Percentiles rank a stretch among this genome's conserved stretches.
phyloP scores from a whole-genome alignment of 1,140 invertebrate genomes.

The Lepidurus arcticus region DNA sequence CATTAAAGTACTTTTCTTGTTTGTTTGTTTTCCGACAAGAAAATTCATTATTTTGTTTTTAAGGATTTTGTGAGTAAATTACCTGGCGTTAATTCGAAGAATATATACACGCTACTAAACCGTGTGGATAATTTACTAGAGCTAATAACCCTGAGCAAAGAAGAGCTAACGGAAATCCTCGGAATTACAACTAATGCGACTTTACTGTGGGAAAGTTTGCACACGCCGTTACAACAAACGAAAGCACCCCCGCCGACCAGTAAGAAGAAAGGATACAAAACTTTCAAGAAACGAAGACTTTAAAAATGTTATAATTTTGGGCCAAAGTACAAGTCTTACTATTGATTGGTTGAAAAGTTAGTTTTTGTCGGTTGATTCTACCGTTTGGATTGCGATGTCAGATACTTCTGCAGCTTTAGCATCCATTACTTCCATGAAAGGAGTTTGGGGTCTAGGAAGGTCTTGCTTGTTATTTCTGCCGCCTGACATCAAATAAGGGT shows the following conservation, averaged over 20 bases:
- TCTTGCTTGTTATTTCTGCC: not conserved
- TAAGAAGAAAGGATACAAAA: not conserved
- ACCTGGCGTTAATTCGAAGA: conserved; percentile 83
- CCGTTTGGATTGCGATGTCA: not conserved
- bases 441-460: not conserved
- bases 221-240: not conserved
- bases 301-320: not conserved
- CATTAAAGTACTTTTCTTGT: conserved; percentile 49
- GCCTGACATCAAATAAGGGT: not conserved
- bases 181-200: not conserved
- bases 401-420: not conserved
- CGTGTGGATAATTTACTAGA: conserved; percentile 64
- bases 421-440: not conserved
- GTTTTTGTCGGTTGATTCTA: not conserved
- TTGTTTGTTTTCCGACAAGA: not conserved
- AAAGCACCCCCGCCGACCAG: not conserved
- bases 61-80: conserved; percentile 82
- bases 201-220: not conserved
- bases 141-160: conserved; percentile 44
- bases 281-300: not conserved
- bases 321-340: no score
- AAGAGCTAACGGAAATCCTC: conserved; percentile 37
- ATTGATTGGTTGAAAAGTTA: not conserved
- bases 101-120: conserved; percentile 70
- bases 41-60: conserved; percentile 11